Base-by-base conservation (phyloP, 2,797 vertebrate species). In the Rhynchonycteris naso region DNA sequence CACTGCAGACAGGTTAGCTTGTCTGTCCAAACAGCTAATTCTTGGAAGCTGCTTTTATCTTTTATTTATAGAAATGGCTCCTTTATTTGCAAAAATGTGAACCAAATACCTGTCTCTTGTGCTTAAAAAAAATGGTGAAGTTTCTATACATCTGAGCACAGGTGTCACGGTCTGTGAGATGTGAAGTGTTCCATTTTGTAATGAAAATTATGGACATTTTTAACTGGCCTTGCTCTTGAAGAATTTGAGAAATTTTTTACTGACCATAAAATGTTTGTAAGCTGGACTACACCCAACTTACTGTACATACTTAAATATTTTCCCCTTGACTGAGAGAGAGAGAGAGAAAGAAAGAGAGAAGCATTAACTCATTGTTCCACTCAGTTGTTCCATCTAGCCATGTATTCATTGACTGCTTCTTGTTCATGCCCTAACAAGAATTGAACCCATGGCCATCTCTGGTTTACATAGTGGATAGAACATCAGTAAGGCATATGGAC, bases 21-120 rank as follows among this genome's bases (percentile, higher is more conserved):
- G 8, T 58, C 86, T 65, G 24, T n/a, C 56, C 58, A 72, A 89
- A 61, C 12, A 38, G 43, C n/a, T 56, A 65, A 81, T 54, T 61
- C 63, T 69, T 72, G 22, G 5, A 66, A 95, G 35, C 68, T 90
- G 6, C 5, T 80, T 68, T 78, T 63, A 22, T 76, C 47, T 92
- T 79, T 35, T 24, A 56, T 56, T 75, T 21, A 22, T 24, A 52
- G 63, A 24, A 81, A 66, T 89, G 38, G 22, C 5, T n/a, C 66
- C 14, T 72, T 81, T 72, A 58, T 81, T 93, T 78, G 33, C 52
- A 86, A 59, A 97, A 79, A 71, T 59, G 5, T 75, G 21, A 82
- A 82, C 38, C 33, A 35, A 54, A 15, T 28, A 12, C 26, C 52
- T 59, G 47, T 30, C 16, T 56, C 47, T 75, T 88, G 2, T 56